Evolutionary conservation across 30 jellyfish, hydroid and myxozoan species (phyloP), one percentile per base, ranked within the genome.

Genomic region (Pseudorhiza aurosa): DNA sequence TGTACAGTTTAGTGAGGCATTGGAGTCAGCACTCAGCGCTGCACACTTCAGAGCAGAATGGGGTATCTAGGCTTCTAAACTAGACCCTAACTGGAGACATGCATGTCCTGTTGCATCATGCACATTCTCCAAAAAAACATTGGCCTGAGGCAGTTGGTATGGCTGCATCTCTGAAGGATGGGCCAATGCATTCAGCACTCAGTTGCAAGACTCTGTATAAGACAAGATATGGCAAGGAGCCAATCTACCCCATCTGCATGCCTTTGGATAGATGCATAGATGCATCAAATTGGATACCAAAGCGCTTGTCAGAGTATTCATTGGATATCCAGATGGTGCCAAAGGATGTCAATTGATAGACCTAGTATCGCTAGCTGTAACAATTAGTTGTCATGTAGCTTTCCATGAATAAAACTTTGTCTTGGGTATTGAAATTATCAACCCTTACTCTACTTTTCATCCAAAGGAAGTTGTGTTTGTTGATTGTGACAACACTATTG

Each of bases 81-180:
- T 4, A 64, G 19, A 75, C 88, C 2, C 3, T 50, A 30, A n/a
- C 65, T 12, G 88, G 56, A 18, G 43, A 55, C 14, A 37, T 35
- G 65, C 62, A 37, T 11, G 60, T 82, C 3, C 53, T 75, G 71
- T 75, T 75, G 82, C 58, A 57, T 75, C 62, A 75, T 58, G 88
- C 88, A 31, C 22, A 75, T 7, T 53, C 32, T 51, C 88, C 78
- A 5, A 75, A 53, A 24, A 28, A 75, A 46, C 56, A 10, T 75
- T 75, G 88, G 62, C 65, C 88, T 3, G 88, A 75, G 49, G 78
- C 88, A 2, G 15, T 75, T 10, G 32, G 46, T 32, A 55, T 35
- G 9, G 62, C 78, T 50, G 63, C 17, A 37, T 75, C 53, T 28
- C 45, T 75, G 22, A 55, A 58, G 46, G 56, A 53, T 58, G 33